These are phyloP conservation scores for Mastigias papua DNA, from an alignment of 30 jellyfish, hydroid and myxozoan species.

Conservation along the genomic window DNA sequence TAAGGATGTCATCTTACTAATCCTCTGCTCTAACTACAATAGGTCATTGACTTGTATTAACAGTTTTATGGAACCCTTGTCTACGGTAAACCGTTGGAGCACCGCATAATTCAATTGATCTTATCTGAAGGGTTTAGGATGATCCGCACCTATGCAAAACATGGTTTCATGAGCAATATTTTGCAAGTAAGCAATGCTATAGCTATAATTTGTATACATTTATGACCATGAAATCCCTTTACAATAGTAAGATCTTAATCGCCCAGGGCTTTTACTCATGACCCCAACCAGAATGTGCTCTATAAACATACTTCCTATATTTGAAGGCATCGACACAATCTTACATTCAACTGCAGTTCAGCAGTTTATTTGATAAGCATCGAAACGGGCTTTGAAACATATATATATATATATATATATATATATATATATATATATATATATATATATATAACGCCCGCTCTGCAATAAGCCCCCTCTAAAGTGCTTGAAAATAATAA, in stretches of 20 bases:
- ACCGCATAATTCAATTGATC: conserved; percentile 2
- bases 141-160: conserved; percentile 13
- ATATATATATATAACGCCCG: too few relatives aligned
- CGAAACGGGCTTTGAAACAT: too few relatives aligned
- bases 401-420: too few relatives aligned
- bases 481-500: too few relatives aligned
- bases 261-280: background rate
- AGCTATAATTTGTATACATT: background rate
- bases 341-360: too few relatives aligned
- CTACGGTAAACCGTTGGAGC: conserved; percentile 8
- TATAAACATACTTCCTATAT: background rate
- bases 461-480: too few relatives aligned
- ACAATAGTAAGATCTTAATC: background rate
- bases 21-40: conserved; percentile 13
- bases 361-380: too few relatives aligned
- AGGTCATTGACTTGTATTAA: conserved; percentile 18
- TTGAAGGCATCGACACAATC: background rate
- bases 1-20: conserved; percentile 22
- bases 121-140: conserved; percentile 11
- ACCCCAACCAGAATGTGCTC: background rate
- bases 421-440: too few relatives aligned
- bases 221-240: background rate
- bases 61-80: conserved; percentile 11
- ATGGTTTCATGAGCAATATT: background rate
- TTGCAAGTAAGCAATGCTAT: background rate